Percentiles rank a stretch among this genome's conserved stretches.
phyloP scores from a whole-genome alignment of 2,888 invertebrate genomes.

The Rhaphigaster nebulosa region DNA sequence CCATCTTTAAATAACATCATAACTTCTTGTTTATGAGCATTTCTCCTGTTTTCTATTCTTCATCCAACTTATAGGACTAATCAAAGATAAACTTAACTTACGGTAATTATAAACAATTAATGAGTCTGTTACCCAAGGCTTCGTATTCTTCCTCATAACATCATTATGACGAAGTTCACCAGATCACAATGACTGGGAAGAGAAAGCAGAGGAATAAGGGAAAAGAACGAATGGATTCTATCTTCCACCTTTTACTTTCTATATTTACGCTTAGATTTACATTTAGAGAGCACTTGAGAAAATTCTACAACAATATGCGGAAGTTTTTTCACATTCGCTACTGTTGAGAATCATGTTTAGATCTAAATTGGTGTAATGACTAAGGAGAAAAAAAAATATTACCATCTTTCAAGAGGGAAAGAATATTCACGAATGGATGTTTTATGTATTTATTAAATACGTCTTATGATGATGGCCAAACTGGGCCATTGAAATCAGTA shows the following conservation, averaged over 20 bases:
- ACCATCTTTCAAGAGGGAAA: neutral
- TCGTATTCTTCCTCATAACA: neutral
- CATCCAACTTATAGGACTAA: neutral
- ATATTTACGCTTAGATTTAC: constrained; percentile 24
- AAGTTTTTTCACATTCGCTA: neutral
- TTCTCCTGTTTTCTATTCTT: neutral
- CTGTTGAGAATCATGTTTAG: neutral
- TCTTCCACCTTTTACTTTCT: neutral
- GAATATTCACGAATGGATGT: neutral
- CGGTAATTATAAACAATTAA: neutral
- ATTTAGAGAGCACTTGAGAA: neutral
- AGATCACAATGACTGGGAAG: neutral
- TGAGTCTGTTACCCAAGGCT: neutral
- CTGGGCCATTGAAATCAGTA: no score
- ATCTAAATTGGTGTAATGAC: neutral
- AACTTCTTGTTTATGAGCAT: neutral
- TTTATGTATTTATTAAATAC: neutral
- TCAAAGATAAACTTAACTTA: neutral
- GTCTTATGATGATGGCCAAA: no score
- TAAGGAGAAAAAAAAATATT: neutral
- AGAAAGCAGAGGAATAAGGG: neutral
- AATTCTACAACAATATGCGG: neutral
- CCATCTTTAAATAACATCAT: neutral
- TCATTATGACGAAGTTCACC: neutral
- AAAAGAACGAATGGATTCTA: neutral